These are phyloP conservation scores for Nasonia giraulti DNA, from an alignment of 1,140 invertebrate genomes.

Conservation along the genomic window DNA sequence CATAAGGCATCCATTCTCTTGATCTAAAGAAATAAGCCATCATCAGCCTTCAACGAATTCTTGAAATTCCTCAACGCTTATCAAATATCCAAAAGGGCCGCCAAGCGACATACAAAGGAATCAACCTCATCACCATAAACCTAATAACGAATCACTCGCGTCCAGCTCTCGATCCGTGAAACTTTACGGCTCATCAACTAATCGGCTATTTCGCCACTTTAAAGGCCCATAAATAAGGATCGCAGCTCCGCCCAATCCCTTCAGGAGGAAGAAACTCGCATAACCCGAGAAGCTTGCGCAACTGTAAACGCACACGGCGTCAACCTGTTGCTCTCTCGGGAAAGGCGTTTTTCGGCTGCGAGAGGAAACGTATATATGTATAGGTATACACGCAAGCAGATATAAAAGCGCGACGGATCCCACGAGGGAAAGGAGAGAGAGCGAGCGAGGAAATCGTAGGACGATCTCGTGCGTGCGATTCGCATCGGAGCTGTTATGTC, in stretches of 20 bases:
- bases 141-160: background rate
- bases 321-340: conserved; percentile 14
- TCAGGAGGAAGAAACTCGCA: background rate
- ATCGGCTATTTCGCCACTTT: conserved; percentile 1
- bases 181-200: background rate
- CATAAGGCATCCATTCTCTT: background rate
- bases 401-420: background rate
- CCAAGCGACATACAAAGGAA: background rate
- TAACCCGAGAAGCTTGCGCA: background rate
- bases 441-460: conserved; percentile 58
- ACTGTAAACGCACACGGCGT: background rate
- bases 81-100: background rate
- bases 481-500: conserved; percentile 3
- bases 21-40: background rate
- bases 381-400: background rate
- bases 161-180: background rate
- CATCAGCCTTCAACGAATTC: background rate
- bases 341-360: conserved; percentile 2
- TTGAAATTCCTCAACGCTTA: background rate
- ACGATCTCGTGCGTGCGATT: conserved; percentile 53
- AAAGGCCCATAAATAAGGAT: conserved; percentile 8
- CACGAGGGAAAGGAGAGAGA: conserved; percentile 45
- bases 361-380: background rate
- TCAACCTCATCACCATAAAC: background rate
- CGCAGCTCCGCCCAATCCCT: conserved; percentile 3